phyloP scores from a whole-genome alignment of 2,113 vertebrate species.

The Tapirus terrestris region DNA sequence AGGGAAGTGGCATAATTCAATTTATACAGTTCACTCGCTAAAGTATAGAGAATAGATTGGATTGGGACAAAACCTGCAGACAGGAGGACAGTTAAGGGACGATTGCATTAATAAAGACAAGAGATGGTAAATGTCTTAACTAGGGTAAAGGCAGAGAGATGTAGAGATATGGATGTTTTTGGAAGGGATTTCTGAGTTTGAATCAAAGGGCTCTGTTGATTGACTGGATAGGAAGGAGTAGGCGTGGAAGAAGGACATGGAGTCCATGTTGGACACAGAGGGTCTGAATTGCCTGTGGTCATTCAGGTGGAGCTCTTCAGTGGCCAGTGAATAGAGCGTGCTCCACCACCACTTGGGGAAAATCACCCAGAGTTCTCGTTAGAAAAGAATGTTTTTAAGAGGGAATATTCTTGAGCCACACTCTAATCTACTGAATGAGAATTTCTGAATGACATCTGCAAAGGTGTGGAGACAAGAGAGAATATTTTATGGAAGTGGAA shows the following conservation, averaged over 20 bases:
- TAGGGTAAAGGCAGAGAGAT: background rate
- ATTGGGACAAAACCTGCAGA: background rate
- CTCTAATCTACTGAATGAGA: background rate
- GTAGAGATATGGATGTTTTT: background rate
- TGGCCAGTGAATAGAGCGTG: background rate
- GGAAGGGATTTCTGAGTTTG: background rate
- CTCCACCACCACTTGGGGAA: background rate
- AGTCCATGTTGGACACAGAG: background rate
- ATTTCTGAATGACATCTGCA: slow-evolving; percentile 4
- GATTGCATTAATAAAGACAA: background rate
- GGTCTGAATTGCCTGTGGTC: background rate
- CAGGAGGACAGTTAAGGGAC: background rate
- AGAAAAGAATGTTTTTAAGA: background rate
- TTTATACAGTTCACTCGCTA: background rate
- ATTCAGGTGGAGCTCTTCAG: background rate
- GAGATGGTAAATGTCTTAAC: background rate
- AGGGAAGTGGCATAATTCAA: background rate
- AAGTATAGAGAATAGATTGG: background rate
- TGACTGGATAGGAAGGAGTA: background rate
- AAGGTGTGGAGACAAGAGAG: background rate
- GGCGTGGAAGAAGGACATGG: background rate
- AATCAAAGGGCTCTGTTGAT: background rate
- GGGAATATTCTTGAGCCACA: background rate
- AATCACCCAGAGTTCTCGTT: background rate
- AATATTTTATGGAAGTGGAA: background rate